These are phyloP conservation scores for Clivina fossor DNA, from an alignment of 2,888 invertebrate genomes.

Conservation along the genomic window DNA sequence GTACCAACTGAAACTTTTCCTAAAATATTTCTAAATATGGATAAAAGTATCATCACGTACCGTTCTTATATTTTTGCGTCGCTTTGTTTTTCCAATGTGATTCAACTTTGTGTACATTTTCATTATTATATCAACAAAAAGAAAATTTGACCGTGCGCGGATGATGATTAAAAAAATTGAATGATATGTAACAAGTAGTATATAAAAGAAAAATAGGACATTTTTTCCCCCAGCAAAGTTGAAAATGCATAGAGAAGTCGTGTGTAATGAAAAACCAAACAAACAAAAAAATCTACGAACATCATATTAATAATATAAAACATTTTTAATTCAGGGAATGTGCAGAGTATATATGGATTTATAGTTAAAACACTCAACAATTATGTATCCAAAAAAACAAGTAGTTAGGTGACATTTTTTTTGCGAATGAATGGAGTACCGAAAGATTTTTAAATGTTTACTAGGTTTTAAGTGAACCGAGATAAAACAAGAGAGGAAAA, in stretches of 20 bases:
- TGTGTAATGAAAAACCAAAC: not conserved
- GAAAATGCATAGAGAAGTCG: not conserved
- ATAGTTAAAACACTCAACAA: slow-evolving; percentile 7
- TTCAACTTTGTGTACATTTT: slow-evolving; percentile 9
- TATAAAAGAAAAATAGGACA: not conserved
- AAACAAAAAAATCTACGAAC: not conserved
- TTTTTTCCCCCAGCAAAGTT: not conserved
- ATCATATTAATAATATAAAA: too few relatives aligned
- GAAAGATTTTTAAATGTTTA: slow-evolving; percentile 2
- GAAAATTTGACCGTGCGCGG: too few relatives aligned
- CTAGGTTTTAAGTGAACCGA: slow-evolving; percentile 12
- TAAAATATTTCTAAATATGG: too few relatives aligned
- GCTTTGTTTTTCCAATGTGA: not conserved
- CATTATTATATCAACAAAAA: slow-evolving; percentile 1
- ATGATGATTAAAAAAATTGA: not conserved
- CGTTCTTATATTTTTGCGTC: too few relatives aligned
- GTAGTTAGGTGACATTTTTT: slow-evolving; percentile 23
- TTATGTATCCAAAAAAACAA: slow-evolving; percentile 24
- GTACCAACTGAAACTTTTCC: too few relatives aligned
- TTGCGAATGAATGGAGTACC: slow-evolving; percentile 10
- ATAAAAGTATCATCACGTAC: too few relatives aligned
- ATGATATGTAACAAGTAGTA: too few relatives aligned
- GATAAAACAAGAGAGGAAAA: slow-evolving; percentile 4
- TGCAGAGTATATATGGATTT: slow-evolving; percentile 8
- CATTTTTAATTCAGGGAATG: slow-evolving; percentile 25